A percentile compares a stretch with the other conserved stretches of the same genome.
phyloP scores from a whole-genome alignment of 2,797 vertebrate species.

The Pristis pectinata region DNA sequence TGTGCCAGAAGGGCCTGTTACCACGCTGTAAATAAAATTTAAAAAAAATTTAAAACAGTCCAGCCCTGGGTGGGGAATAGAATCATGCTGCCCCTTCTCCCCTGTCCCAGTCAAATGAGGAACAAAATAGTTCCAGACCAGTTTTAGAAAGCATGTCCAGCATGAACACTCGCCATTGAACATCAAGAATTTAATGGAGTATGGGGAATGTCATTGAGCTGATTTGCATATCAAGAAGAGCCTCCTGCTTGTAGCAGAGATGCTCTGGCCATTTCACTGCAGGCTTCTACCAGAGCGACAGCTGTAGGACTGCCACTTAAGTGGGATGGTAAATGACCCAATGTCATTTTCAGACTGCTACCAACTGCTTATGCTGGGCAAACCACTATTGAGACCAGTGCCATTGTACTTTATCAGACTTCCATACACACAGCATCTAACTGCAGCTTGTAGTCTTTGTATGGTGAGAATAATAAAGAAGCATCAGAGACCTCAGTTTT shows the following conservation, averaged over 20 bases:
- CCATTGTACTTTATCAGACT: neutral
- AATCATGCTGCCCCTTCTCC: neutral
- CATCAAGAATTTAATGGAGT: neutral
- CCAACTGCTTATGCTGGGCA: neutral
- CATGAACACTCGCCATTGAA: neutral
- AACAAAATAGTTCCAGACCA: neutral
- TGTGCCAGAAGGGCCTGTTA: no score
- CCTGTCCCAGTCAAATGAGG: neutral
- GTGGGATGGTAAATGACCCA: neutral
- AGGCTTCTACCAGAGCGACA: neutral
- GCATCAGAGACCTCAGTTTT: neutral
- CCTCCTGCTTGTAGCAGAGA: neutral
- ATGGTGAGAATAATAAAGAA: neutral
- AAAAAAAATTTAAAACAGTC: no score
- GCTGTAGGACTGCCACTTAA: neutral
- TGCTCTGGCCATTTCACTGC: no score
- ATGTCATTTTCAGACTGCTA: neutral
- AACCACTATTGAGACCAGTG: neutral
- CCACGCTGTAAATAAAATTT: no score
- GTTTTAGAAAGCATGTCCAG: neutral
- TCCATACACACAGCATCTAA: neutral
- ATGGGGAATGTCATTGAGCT: neutral
- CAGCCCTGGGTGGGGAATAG: no score
- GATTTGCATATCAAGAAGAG: neutral
- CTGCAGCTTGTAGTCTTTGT: neutral